Evolutionary conservation across 2,797 vertebrate genomes (phyloP).

Genomic region (Hylomyscus alleni): DNA sequence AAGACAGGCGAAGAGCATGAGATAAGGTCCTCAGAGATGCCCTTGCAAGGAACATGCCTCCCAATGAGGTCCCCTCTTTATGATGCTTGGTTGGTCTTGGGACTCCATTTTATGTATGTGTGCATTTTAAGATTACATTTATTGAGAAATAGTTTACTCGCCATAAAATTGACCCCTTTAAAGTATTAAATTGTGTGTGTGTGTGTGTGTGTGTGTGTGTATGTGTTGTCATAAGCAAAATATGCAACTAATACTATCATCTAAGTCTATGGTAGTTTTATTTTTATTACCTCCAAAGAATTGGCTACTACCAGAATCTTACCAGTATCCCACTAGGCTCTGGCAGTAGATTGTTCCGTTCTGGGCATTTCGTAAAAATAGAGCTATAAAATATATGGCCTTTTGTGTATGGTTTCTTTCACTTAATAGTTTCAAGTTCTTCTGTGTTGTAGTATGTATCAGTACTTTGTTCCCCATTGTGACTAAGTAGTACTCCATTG

Average conservation of each 20-base stretch:
- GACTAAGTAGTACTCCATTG: background rate
- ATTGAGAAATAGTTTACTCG: slow-evolving; percentile 35
- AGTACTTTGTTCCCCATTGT: slow-evolving; percentile 38
- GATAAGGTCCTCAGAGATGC: background rate
- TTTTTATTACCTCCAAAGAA: slow-evolving; percentile 21
- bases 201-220: background rate
- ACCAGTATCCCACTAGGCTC: background rate
- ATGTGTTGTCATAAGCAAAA: background rate
- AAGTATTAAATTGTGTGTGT: background rate
- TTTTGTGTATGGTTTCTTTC: slow-evolving; percentile 53
- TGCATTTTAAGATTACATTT: slow-evolving; percentile 41
- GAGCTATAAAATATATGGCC: background rate
- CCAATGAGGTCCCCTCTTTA: background rate
- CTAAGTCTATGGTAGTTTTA: slow-evolving; percentile 27
- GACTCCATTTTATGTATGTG: background rate
- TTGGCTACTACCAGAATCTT: slow-evolving; percentile 4
- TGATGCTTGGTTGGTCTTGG: background rate
- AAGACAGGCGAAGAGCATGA: background rate
- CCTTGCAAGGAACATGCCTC: background rate
- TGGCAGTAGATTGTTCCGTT: background rate
- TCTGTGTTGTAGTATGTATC: background rate
- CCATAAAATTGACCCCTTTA: slow-evolving; percentile 30
- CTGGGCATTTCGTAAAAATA: background rate
- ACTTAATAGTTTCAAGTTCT: slow-evolving; percentile 2
- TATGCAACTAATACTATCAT: background rate